Evolutionary conservation across 2,888 invertebrate genomes (phyloP), one percentile per base, ranked within the genome.

Genomic region (Caenorhabditis sp.): DNA sequence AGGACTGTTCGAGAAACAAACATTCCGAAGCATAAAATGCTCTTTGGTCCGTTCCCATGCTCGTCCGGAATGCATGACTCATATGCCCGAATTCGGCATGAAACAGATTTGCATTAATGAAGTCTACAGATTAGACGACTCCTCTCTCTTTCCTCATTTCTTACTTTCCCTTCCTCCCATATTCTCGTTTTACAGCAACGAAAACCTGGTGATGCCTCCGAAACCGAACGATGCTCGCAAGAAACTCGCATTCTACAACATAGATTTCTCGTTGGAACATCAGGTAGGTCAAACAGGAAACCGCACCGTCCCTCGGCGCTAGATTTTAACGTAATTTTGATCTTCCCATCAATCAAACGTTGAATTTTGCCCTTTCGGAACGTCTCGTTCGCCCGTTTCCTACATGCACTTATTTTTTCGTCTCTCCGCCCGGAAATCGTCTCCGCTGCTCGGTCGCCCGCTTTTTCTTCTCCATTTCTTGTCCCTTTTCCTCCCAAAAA

Each of bases 211-310:
- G 75, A 96, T 99, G 95, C 99, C 99, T 0, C 95, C 95, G 2
- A 97, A 97, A 90, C 98, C 98, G 0, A 93, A 93, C 15, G 92
- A 92, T 78, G 93, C 95, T 89, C 91, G 93, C 27, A 86, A 86
- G 65, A 84, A 84, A n/a, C 84, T 90, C 39, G 91, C 91, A 70
- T 99, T 94, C 91, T 99, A 99, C 90, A 99, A 99, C 89, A 96
- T 99, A 70, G 99, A 99, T 91, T 99, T 99, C 91, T 96, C 97
- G 0, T 91, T 99, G 78, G 95, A 95, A 91, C 94, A 95, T 86
- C 99, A 99, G 90, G 90, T 99, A 63, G 92, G 95, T 80, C 90
- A 32, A 52, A 30, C 13, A 1, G 30, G n/a, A 35, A 35, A 46
- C n/a, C n/a, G n/a, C n/a, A n/a, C n/a, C n/a, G n/a, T n/a, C n/a